Percentiles rank a stretch among this genome's conserved stretches.
These are phyloP conservation scores for Sesamia nonagrioides DNA, from an alignment of 1,140 invertebrate genomes.

Conservation along the genomic window DNA sequence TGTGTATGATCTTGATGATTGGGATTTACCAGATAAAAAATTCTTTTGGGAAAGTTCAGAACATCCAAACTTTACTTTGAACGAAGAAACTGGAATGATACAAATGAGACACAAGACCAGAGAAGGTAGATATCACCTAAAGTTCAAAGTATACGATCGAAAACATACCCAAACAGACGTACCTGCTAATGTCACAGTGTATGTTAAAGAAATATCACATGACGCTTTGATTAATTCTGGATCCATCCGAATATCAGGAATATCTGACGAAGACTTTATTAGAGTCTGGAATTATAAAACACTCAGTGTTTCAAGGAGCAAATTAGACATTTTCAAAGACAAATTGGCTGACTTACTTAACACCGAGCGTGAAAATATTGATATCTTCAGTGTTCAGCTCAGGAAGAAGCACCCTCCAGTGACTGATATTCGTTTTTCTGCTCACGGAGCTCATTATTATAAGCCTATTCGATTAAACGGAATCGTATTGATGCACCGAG, in stretches of 20 bases:
- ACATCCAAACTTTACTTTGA: conserved; percentile 94
- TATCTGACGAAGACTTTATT: conserved; percentile 98
- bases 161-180: conserved; percentile 97
- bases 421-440: conserved; percentile 97
- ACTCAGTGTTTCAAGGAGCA: conserved; percentile 94
- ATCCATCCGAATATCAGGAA: conserved; percentile 97
- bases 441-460: conserved; percentile 98
- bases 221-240: conserved; percentile 98
- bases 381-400: conserved; percentile 97
- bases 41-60: conserved; percentile 97
- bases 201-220: conserved; percentile 97
- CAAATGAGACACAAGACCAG: conserved; percentile 97
- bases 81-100: conserved; percentile 97
- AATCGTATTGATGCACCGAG: conserved; percentile 96
- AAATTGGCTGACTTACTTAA: conserved; percentile 95
- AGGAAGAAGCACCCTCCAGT: conserved; percentile 95
- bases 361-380: conserved; percentile 96
- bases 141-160: conserved; percentile 97
- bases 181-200: conserved; percentile 97
- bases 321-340: conserved; percentile 95
- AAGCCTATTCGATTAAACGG: conserved; percentile 98
- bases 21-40: conserved; percentile 98
- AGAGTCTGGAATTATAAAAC: conserved; percentile 97
- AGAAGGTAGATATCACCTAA: conserved; percentile 94
- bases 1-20: conserved; percentile 98